Evolutionary conservation across 2,888 invertebrate species (phyloP).

Genomic region (Exocentrus adspersus): DNA sequence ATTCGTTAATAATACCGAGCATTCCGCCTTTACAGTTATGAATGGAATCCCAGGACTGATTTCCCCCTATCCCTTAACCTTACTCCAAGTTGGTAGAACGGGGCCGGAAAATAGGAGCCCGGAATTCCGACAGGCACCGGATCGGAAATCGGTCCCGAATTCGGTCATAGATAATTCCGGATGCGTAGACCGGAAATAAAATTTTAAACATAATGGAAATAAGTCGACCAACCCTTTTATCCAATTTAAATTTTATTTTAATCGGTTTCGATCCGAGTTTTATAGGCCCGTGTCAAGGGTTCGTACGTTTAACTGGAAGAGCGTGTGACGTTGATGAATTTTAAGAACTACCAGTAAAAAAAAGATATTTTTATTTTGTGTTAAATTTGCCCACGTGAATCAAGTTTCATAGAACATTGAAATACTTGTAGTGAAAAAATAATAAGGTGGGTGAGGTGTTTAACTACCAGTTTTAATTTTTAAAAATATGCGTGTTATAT

Average conservation of each 20-base stretch:
- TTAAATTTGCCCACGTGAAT: no score
- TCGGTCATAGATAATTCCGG: background rate
- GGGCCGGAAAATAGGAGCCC: constrained; percentile 13
- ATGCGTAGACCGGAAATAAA: background rate
- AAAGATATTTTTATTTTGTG: no score
- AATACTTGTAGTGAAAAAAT: no score
- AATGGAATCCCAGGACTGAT: constrained; percentile 1
- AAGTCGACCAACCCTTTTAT: background rate
- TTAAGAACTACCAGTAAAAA: no score
- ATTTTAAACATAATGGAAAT: background rate
- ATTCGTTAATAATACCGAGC: background rate
- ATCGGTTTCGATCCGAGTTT: background rate
- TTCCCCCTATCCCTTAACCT: constrained; percentile 3
- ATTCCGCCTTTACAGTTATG: background rate
- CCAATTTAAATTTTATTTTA: background rate
- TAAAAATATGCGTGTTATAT: no score
- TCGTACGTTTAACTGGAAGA: no score
- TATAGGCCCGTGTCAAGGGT: no score
- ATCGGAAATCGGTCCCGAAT: background rate
- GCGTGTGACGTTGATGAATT: no score
- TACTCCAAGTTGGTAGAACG: constrained; percentile 1
- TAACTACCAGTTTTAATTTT: no score
- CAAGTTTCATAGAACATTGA: no score
- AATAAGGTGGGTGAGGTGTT: no score
- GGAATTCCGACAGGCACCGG: constrained; percentile 15